Base-by-base conservation (phyloP, 2,888 invertebrate genomes). In the Stegana nigrithorax region DNA sequence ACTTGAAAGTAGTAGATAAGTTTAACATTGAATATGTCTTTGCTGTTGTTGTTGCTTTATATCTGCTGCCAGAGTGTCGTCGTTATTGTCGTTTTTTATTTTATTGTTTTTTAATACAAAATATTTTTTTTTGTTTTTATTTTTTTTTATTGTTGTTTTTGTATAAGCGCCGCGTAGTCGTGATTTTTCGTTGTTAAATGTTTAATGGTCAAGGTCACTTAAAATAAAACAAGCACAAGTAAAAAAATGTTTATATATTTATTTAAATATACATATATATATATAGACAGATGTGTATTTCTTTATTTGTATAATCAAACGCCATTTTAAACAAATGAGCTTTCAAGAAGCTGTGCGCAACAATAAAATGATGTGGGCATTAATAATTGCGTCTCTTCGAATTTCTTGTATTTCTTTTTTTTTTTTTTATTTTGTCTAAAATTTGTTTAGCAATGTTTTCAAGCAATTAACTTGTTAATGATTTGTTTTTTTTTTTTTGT, bases 141-240 rank as follows among this genome's bases (percentile, higher is more conserved):
- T 36, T 29, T 8, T 44, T 55, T 55, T 42, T 27, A 10, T 60
- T 59, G 8, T 21, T 27, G 45, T 23, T 19, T 21, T 58, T 23
- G 6, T 45, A 36, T 47, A 19, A 2, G 53, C 23, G 32, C 17
- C 36, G 32, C 32, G 17, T 27, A 8, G 25, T 47, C 25, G 21
- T 17, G n/a, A n/a, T n/a, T n/a, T n/a, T n/a, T n/a, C n/a, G n/a
- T n/a, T n/a, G n/a, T n/a, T 14, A 74, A 71, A 70, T 71, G 59
- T 79, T 81, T 71, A 79, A 81, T 78, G 81, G 78, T 78, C 78
- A 81, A 78, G 78, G 81, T 75, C 78, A 75, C 68, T 73, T 72
- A 69, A 71, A 71, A 73, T 72, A 72, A 69, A 78, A 73, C 65
- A 69, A 69, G 19, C 64, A 44, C n/a, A n/a, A n/a, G n/a, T n/a